Percentiles rank a stretch among this genome's conserved stretches.
These are phyloP conservation scores for Achlya flavicornis DNA, from an alignment of 2,888 invertebrate species.

Conservation along the genomic window DNA sequence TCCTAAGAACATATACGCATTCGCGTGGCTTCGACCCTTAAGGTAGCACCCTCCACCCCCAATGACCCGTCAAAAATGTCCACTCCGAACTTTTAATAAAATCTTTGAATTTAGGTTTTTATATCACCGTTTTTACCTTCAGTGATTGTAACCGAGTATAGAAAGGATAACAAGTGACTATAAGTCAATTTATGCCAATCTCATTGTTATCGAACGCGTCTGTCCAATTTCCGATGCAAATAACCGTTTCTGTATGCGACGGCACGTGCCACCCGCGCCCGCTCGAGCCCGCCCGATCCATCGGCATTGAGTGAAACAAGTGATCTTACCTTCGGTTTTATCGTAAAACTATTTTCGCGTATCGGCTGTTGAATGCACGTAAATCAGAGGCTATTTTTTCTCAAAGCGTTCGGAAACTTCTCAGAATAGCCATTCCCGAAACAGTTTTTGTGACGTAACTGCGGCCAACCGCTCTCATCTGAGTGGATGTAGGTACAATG, in stretches of 20 bases:
- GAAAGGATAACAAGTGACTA: not conserved
- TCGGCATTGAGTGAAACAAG: slow-evolving; percentile 32
- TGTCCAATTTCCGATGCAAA: slow-evolving; percentile 40
- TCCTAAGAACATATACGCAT: no score
- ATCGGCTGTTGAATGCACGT: slow-evolving; percentile 62
- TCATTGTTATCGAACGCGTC: slow-evolving; percentile 28
- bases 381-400: slow-evolving; percentile 74
- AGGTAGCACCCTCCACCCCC: no score
- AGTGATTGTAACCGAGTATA: not conserved
- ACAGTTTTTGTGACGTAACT: slow-evolving; percentile 60
- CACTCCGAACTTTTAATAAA: no score
- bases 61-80: no score
- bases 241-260: slow-evolving; percentile 41
- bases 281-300: slow-evolving; percentile 6
- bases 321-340: slow-evolving; percentile 58
- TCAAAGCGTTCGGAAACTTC: slow-evolving; percentile 58
- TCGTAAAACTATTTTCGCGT: slow-evolving; percentile 73
- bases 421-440: slow-evolving; percentile 67
- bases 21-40: no score
- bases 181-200: slow-evolving; percentile 11
- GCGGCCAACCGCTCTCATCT: slow-evolving; percentile 22
- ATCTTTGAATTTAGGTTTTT: no score
- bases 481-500: slow-evolving; percentile 11
- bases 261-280: slow-evolving; percentile 30
- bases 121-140: no score